These are phyloP conservation scores for Tokudaia tokunoshimensis DNA, from an alignment of 2,797 vertebrate genomes.

Conservation along the genomic window DNA sequence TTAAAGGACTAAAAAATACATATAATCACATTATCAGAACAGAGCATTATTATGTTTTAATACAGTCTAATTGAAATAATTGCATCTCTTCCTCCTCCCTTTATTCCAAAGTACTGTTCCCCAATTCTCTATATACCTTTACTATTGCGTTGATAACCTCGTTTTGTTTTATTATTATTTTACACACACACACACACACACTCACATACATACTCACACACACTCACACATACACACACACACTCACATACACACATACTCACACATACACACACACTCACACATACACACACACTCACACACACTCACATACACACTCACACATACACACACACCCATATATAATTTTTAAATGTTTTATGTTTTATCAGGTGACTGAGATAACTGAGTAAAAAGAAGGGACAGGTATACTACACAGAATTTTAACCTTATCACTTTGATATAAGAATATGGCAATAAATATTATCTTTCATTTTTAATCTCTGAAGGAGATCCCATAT, in stretches of 20 bases:
- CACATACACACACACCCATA: neutral
- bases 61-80: neutral
- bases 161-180: neutral
- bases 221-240: neutral
- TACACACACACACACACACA: no score
- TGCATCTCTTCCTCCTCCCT: no score
- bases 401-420: conserved; percentile 30
- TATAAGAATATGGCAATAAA: neutral
- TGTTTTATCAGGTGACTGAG: conserved; percentile 24
- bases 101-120: no score
- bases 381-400: conserved; percentile 47
- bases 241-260: neutral
- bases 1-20: conserved; percentile 28
- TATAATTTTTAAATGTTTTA: conserved; percentile 32
- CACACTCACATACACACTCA: no score
- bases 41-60: conserved; percentile 48
- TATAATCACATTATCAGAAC: conserved; percentile 37
- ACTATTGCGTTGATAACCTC: neutral
- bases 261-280: neutral
- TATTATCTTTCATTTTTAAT: conserved; percentile 61
- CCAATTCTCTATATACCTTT: neutral
- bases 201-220: no score
- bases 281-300: neutral
- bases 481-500: conserved; percentile 17
- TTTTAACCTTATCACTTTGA: conserved; percentile 64